Conservation (phyloP, 2,113 vertebrate genomes). For the Manacus vitellinus region DNA sequence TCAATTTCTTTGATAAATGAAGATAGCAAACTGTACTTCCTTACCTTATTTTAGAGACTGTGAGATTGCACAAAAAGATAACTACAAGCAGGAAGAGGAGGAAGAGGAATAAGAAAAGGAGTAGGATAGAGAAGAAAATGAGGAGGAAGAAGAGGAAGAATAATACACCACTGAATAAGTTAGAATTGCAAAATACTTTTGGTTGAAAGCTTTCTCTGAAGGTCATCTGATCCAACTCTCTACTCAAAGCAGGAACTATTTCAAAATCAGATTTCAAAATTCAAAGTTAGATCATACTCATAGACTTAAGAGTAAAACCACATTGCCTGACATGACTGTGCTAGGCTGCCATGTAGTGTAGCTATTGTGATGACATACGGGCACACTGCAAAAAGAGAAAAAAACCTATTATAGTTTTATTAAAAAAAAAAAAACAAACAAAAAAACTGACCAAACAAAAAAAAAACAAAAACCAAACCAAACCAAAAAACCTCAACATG, state of each 20-base stretch:
- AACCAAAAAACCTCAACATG: accelerated
- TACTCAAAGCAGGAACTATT: not conserved
- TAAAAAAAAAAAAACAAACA: not conserved
- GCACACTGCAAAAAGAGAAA: not conserved
- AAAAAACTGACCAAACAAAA: too few relatives aligned
- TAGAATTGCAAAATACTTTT: not conserved
- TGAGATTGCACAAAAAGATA: not conserved
- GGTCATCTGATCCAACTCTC: not conserved
- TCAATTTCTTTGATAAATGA: not conserved
- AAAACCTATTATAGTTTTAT: accelerated
- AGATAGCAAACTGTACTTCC: not conserved
- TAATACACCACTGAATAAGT: not conserved
- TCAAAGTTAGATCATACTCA: not conserved
- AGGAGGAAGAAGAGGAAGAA: not conserved
- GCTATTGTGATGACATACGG: not conserved
- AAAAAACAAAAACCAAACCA: accelerated
- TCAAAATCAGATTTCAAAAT: not conserved
- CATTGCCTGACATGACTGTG: not conserved
- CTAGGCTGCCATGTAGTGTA: not conserved
- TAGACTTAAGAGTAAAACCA: not conserved
- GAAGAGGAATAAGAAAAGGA: not conserved
- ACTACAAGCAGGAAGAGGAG: not conserved
- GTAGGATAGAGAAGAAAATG: not conserved
- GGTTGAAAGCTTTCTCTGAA: not conserved
- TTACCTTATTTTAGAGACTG: not conserved